Base-by-base conservation (phyloP, 2,888 invertebrate genomes). In the Phasia obesa region DNA sequence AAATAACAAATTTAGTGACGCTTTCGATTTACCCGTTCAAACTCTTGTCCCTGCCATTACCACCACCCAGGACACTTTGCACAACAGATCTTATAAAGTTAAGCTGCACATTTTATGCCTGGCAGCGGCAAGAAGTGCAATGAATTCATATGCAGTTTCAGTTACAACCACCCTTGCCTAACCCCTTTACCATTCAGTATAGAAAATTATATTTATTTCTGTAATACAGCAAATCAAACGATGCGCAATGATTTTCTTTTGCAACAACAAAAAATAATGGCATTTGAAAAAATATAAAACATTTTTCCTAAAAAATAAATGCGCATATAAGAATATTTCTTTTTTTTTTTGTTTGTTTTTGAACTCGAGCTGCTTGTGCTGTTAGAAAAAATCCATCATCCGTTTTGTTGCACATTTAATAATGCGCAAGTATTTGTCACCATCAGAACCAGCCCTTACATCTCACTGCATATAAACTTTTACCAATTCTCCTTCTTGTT, bases 381-480 rank as follows among this genome's bases (percentile, higher is more conserved):
- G 59, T 35, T 35, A 35, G 19, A 84, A 65, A 80, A 76, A 71
- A 78, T 70, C 59, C 73, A 78, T 84, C 84, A 84, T 85, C 76
- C 85, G 81, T 80, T 74, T 80, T 79, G 84, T 65, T 84, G 84
- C 81, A 85, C 84, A 84, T 79, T 84, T 77, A 85, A 85, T 81
- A 85, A 85, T 84, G 84, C 81, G 71, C 77, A 73, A 67, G 67
- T 75, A 81, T 84, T 84, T 84, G 80, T 83, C 84, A 83, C 77
- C 78, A 82, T 82, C 82, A 78, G 44, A 74, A 57, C 35, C 82
- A 70, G 69, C 42, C 15, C 57, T 35, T 47, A 17, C 38, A 42
- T 2, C 27, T 6, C 19, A 13, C 7, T 2, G n/a, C 17, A 47
- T 47, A 23, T 51, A 23, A 6, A 15, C 15, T 23, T 51, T 51